Evolutionary conservation across 2,113 vertebrate genomes (phyloP).

Genomic region (Girardinichthys multiradiatus): DNA sequence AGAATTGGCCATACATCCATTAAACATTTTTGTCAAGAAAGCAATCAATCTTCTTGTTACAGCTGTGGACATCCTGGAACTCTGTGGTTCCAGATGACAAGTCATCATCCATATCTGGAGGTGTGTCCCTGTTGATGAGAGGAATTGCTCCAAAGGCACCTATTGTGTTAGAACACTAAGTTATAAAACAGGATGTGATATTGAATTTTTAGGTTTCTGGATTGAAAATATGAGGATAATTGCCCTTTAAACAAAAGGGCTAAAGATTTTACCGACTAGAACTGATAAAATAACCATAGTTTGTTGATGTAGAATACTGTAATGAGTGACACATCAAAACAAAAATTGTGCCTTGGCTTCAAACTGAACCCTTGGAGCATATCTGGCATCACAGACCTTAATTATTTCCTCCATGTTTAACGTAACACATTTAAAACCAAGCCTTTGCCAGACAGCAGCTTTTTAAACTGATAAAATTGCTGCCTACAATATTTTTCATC

Average conservation of each 20-base stretch:
- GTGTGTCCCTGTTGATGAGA: too few species aligned
- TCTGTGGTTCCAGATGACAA: too few species aligned
- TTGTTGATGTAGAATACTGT: neutral
- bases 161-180: too few species aligned
- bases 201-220: too few species aligned
- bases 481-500: conserved; percentile 53
- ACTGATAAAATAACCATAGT: neutral
- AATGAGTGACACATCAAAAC: neutral
- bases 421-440: conserved; percentile 27
- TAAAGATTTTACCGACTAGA: neutral
- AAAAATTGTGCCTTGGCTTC: neutral
- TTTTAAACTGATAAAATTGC: conserved; percentile 44
- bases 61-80: too few species aligned
- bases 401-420: neutral
- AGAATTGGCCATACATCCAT: neutral
- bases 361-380: neutral
- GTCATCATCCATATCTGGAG: too few species aligned
- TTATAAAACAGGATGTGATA: too few species aligned
- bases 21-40: neutral
- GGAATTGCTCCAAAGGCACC: too few species aligned
- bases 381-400: neutral
- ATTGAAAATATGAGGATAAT: too few species aligned
- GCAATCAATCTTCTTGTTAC: neutral
- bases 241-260: too few species aligned
- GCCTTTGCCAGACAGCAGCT: conserved; percentile 2